Evolutionary conservation across 2,113 vertebrate species (phyloP), one percentile per base, ranked within the genome.

Genomic region (Toxotes chatareus): DNA sequence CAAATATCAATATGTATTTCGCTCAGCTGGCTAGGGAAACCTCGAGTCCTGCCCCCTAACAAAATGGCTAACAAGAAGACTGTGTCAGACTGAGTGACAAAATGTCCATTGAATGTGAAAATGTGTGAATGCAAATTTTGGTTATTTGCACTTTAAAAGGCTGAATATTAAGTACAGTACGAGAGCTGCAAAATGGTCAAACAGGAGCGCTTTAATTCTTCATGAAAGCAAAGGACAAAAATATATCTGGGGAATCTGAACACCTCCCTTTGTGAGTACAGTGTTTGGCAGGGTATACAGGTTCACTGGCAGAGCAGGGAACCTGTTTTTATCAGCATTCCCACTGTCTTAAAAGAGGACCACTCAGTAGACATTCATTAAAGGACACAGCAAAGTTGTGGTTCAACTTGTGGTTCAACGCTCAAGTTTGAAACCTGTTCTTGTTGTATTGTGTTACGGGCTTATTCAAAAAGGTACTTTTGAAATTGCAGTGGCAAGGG

Each of bases 231-330:
- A 59, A 69, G 7, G 46, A 57, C 46, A 16, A 61, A 80, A 63
- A 81, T 78, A 27, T 57, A 65, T 60, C 61, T 44, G 34, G 21
- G 32, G 60, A 49, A 38, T 83, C 80, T 72, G 60, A 62, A 21
- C 7, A 55, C 63, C 42, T 73, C 44, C 47, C 61, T 38, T 27
- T 65, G 38, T 73, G 73, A 80, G 44, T n/a, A 23, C 71, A 65
- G 31, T 63, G 79, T 80, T 88, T 79, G 81, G 80, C 84, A 76
- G 40, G 31, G 16, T 56, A 0, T 38, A 27, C 55, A 32, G 59
- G n/a, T 31, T 76, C 31, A 5, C 46, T 82, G 82, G 69, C 83
- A 64, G 62, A 83, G 53, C 42, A 40, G 21, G 51, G 36, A 40
- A 73, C 65, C 34, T 34, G 65, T 61, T 65, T 38, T 47, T 77